Conservation (phyloP, 2,888 invertebrate species). For the Yponomeuta sedellus region DNA sequence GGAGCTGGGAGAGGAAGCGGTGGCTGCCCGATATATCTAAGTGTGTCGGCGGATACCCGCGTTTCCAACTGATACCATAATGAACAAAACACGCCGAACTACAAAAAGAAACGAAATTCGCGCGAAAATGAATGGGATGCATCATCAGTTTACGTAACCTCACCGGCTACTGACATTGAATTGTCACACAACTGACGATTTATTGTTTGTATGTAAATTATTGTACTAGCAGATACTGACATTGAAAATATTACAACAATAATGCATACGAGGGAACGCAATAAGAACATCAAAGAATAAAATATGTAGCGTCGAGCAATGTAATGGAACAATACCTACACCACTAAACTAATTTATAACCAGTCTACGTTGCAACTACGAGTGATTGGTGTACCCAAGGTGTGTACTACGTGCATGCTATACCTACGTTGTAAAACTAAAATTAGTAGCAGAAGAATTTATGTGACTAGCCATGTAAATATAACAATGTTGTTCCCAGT, state of each 20-base stretch:
- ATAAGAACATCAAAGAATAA: slow-evolving; percentile 26
- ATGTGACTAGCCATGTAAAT: slow-evolving; percentile 2
- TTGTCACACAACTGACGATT: slow-evolving; percentile 32
- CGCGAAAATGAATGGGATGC: slow-evolving; percentile 12
- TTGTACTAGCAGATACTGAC: slow-evolving; percentile 29
- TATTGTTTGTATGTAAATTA: slow-evolving; percentile 39
- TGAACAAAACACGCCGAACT: slow-evolving; percentile 1
- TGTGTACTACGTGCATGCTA: slow-evolving; percentile 57
- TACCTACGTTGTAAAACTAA: slow-evolving; percentile 43
- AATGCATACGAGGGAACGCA: slow-evolving; percentile 35
- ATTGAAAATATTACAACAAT: slow-evolving; percentile 39
- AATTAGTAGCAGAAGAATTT: slow-evolving; percentile 44
- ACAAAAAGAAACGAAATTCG: neutral
- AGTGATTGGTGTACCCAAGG: slow-evolving; percentile 52
- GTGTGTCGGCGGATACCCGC: neutral
- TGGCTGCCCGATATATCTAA: slow-evolving; percentile 21
- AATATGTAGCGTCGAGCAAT: slow-evolving; percentile 28
- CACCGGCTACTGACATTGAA: slow-evolving; percentile 38
- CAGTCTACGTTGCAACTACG: slow-evolving; percentile 49
- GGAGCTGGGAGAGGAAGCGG: slow-evolving; percentile 46
- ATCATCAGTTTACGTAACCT: slow-evolving; percentile 31
- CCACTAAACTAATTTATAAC: slow-evolving; percentile 27
- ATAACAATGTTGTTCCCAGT: slow-evolving; percentile 12
- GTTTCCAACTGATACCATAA: neutral
- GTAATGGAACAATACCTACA: slow-evolving; percentile 29